Conservation (phyloP, 2,797 vertebrate genomes). For the Leuciscus waleckii region DNA sequence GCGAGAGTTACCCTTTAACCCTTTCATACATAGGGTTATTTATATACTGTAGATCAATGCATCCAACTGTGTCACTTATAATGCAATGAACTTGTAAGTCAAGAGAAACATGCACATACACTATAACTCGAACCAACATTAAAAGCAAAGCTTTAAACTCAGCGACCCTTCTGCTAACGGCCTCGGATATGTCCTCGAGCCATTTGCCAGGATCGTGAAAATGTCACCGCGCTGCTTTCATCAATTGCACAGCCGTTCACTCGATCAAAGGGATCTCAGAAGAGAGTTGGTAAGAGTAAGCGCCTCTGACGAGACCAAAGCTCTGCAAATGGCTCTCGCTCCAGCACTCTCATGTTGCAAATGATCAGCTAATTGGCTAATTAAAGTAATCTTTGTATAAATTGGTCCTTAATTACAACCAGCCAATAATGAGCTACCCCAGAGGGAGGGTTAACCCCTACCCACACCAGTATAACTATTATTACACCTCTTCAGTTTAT, state of each 20-base stretch:
- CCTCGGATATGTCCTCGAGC: constrained; percentile 27
- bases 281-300: constrained; percentile 22
- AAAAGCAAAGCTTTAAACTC: constrained; percentile 21
- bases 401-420: constrained; percentile 67
- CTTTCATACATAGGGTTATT: neutral
- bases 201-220: constrained; percentile 17
- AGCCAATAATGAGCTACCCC: constrained; percentile 59
- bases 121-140: neutral
- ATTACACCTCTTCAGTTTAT: constrained; percentile 37
- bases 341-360: constrained; percentile 56
- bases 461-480: constrained; percentile 30
- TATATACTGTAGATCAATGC: too few relatives aligned
- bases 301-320: constrained; percentile 32
- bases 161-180: neutral
- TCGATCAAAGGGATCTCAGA: constrained; percentile 42
- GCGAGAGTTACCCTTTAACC: too few relatives aligned
- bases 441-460: constrained; percentile 51
- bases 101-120: neutral
- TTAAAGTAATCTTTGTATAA: constrained; percentile 66
- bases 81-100: neutral
- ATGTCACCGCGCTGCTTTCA: neutral
- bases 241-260: constrained; percentile 22
- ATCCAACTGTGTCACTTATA: neutral
- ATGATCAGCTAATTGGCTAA: constrained; percentile 65
- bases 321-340: constrained; percentile 39